Conservation (phyloP, 2,797 vertebrate genomes). For the Tolypeutes matacus region DNA sequence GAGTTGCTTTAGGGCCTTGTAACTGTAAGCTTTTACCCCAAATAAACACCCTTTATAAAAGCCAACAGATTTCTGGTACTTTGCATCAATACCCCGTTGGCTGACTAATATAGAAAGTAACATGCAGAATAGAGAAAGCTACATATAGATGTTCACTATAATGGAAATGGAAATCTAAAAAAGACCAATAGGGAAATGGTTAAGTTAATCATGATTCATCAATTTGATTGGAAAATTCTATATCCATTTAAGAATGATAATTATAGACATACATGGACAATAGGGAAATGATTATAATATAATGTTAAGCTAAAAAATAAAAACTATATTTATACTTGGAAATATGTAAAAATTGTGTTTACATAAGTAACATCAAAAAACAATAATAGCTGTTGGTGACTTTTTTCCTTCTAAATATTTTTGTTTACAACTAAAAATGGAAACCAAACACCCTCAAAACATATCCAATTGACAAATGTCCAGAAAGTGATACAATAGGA, state of each 20-base stretch:
- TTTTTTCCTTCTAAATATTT: conserved; percentile 22
- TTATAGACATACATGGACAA: background rate
- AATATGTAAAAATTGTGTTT: background rate
- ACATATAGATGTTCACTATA: background rate
- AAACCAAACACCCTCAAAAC: conserved; percentile 22
- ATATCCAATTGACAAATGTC: background rate
- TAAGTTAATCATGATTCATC: background rate
- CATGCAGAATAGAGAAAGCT: background rate
- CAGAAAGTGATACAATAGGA: background rate
- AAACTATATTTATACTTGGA: background rate
- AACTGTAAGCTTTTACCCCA: too few species aligned
- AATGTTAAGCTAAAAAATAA: conserved; percentile 39
- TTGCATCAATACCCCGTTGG: too few species aligned
- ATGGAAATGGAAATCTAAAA: background rate
- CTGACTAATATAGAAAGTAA: background rate
- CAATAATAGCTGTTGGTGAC: background rate
- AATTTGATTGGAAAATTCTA: background rate
- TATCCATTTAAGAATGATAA: conserved; percentile 11
- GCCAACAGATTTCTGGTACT: too few species aligned
- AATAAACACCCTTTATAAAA: too few species aligned
- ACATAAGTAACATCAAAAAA: background rate
- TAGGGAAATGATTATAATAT: conserved; percentile 11
- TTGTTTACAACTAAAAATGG: conserved; percentile 34
- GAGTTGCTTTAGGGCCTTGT: too few species aligned
- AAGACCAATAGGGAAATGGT: background rate